Evolutionary conservation across 2,113 vertebrate genomes (phyloP), one percentile per base, ranked within the genome.

Genomic region (Orthonyx spaldingii): DNA sequence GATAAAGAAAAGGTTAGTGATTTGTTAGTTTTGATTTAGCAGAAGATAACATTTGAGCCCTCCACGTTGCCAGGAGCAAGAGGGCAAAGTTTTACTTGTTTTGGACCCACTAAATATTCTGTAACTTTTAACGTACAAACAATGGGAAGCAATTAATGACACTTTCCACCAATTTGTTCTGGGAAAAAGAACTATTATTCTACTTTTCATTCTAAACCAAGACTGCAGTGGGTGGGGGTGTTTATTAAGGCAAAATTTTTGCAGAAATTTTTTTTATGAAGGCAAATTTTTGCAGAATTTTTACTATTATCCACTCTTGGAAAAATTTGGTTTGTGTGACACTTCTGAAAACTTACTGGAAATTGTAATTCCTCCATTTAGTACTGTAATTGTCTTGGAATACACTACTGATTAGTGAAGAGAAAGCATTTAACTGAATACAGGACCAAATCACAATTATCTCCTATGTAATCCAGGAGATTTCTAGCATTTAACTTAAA

Each of bases 21-120:
- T 86, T 66, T 85, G 74, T 96, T 97, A 96, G 65, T 91, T 93
- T 71, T 70, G 56, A 83, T 86, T 79, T 81, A 90, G 50, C 20
- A 76, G 35, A 79, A 85, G 26, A 91, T 4, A 8, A 88, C 41
- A 57, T 65, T 70, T 88, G 24, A 93, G 28, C 28, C 42, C 19
- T 84, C 19, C 22, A 59, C 10, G 18, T 1, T 49, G 42, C 10
- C 10, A 69, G 57, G 33, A 88, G 39, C 27, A 83, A 91, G 68
- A 79, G 5, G 11, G 33, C 18, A 16, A 82, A 71, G 28, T 78
- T 84, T 56, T 59, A 70, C 41, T 80, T 86, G 13, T 39, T 86
- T 32, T 30, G 27, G 59, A 63, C 59, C 74, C 21, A 32, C 7
- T 55, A 82, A 82, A 63, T 71, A 74, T 28, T 19, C 16, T 26